Conservation (phyloP, 2,888 invertebrate genomes). For the Marasmarcha lunaedactyla region DNA sequence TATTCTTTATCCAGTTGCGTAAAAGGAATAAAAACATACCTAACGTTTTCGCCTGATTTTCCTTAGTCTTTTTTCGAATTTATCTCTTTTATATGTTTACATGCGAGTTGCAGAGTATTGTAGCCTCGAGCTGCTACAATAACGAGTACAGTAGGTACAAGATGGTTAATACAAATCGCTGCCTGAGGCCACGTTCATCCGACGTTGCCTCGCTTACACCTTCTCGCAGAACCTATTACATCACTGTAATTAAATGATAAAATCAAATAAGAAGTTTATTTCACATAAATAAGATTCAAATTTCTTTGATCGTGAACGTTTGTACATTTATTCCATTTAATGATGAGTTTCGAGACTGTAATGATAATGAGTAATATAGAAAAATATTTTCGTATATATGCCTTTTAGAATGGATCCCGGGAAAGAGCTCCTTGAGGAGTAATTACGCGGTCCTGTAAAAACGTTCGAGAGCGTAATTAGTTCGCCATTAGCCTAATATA, state of each 20-base stretch:
- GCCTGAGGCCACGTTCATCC: conserved; percentile 59
- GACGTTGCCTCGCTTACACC: conserved; percentile 29
- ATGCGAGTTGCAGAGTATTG: conserved; percentile 34
- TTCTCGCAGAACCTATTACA: conserved; percentile 48
- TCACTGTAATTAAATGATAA: conserved; percentile 20
- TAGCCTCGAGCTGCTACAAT: conserved; percentile 58
- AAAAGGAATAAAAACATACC: too few species aligned
- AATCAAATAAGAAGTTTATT: too few species aligned
- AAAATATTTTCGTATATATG: conserved; percentile 1
- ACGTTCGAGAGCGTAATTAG: conserved; percentile 50
- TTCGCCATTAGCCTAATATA: conserved; percentile 56
- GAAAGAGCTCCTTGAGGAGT: conserved; percentile 39
- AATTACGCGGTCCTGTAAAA: conserved; percentile 46
- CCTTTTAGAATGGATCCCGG: conserved; percentile 16
- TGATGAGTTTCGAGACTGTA: background rate
- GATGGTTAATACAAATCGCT: conserved; percentile 67
- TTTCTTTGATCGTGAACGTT: too few species aligned
- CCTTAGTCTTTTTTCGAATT: conserved; percentile 29
- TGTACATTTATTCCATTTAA: too few species aligned
- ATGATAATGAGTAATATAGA: conserved; percentile 1
- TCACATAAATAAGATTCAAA: too few species aligned
- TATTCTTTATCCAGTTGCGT: too few species aligned
- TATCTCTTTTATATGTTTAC: conserved; percentile 43
- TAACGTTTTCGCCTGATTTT: too few species aligned
- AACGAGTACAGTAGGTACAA: conserved; percentile 51